These are phyloP conservation scores for Phthorimaea operculella DNA, from an alignment of 1,140 invertebrate genomes.

Conservation along the genomic window DNA sequence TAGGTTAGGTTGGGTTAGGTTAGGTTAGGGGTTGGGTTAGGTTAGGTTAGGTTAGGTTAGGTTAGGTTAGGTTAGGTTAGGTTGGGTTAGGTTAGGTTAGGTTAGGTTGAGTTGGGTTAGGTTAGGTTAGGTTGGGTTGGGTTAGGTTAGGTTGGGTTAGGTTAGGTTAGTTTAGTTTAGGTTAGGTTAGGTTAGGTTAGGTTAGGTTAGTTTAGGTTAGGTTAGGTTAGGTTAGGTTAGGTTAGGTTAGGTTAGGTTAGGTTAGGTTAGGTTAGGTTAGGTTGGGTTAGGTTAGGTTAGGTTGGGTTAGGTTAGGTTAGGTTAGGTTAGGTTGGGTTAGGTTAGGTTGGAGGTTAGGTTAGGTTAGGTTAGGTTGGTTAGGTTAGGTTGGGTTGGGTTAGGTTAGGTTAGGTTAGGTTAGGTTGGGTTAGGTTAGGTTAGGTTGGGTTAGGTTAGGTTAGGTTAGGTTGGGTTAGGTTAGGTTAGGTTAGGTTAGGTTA, in stretches of 20 bases:
- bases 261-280: conserved; percentile 20
- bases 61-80: conserved; percentile 25
- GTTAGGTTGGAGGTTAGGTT: conserved; percentile 6
- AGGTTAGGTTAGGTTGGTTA: no score
- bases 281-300: conserved; percentile 19
- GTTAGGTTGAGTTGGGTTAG: conserved; percentile 16
- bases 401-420: conserved; percentile 12
- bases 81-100: conserved; percentile 21
- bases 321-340: conserved; percentile 23
- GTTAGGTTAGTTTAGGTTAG: no score
- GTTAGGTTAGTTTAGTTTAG: no score
- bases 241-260: conserved; percentile 21
- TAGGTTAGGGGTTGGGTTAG: no score
- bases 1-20: conserved; percentile 27
- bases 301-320: conserved; percentile 30
- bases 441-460: conserved; percentile 18
- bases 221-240: conserved; percentile 22
- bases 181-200: no score
- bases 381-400: conserved; percentile 11
- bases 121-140: conserved; percentile 20
- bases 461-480: conserved; percentile 25
- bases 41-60: conserved; percentile 29
- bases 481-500: conserved; percentile 28
- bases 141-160: conserved; percentile 22
- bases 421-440: conserved; percentile 20